Conservation (phyloP, 2,797 vertebrate genomes). For the Epinephelus malabaricus region DNA sequence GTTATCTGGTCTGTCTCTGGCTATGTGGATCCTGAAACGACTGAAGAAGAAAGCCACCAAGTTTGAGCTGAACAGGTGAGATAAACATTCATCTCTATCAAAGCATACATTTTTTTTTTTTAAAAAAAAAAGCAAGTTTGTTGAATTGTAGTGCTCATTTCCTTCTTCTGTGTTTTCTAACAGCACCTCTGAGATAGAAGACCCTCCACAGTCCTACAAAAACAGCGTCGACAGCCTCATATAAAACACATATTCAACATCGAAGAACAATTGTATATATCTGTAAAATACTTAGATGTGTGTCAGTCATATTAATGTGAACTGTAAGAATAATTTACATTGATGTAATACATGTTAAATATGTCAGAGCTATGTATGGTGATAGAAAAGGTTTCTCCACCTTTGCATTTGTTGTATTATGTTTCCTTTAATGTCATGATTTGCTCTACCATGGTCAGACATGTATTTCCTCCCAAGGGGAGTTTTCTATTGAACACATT, state of each 20-base stretch:
- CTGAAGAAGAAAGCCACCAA: slow-evolving; percentile 69
- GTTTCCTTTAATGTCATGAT: not conserved
- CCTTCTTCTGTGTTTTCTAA: slow-evolving; percentile 41
- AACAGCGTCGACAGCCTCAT: slow-evolving; percentile 83
- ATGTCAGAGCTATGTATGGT: not conserved
- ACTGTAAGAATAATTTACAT: not conserved
- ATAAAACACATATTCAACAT: slow-evolving; percentile 52
- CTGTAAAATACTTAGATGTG: not conserved
- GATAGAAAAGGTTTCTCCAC: not conserved
- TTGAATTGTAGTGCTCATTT: slow-evolving; percentile 25
- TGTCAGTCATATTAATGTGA: not conserved
- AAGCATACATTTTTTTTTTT: not conserved
- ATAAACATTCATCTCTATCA: not conserved
- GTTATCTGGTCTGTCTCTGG: slow-evolving; percentile 60
- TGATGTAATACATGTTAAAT: not conserved
- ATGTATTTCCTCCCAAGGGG: slow-evolving; percentile 73
- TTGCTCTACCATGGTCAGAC: slow-evolving; percentile 12
- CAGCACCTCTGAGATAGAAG: slow-evolving; percentile 78
- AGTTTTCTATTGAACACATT: slow-evolving; percentile 80
- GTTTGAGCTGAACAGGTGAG: slow-evolving; percentile 84
- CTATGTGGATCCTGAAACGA: slow-evolving; percentile 75
- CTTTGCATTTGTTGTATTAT: not conserved
- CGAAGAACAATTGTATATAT: not conserved
- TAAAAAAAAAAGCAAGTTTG: not conserved
- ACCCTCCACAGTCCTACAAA: slow-evolving; percentile 77